Evolutionary conservation across 2,888 invertebrate species (phyloP), one percentile per base, ranked within the genome.

Genomic region (Cosmia trapezina): DNA sequence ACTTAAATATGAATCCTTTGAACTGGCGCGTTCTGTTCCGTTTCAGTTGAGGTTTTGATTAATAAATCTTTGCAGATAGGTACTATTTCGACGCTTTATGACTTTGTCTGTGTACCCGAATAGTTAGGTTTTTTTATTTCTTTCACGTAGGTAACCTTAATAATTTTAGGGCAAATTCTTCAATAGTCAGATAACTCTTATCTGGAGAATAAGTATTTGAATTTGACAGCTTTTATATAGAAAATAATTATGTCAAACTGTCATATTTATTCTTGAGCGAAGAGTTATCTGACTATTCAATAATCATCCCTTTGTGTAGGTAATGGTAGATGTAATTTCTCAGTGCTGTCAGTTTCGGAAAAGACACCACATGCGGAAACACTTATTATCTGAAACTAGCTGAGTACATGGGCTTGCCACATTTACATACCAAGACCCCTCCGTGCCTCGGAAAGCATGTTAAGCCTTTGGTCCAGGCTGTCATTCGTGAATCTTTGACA

Each of bases 1-100:
- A 82, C 69, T 78, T 73, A 82, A 71, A 83, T 71, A 59, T 71
- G 74, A 71, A 69, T 80, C 83, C 72, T 76, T 83, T 80, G 80
- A 73, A 67, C 69, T 67, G 41, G 56, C 54, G 28, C 63, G 63
- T 68, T 75, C 70, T 70, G 72, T 79, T 81, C 71, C 70, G 57
- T 73, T 72, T 54, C 76, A 76, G 62, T 70, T 73, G 69, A 65
- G 76, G 61, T 70, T 81, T 81, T 80, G 56, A 81, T 83, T 80
- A 83, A 83, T 80, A 70, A 72, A 76, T 76, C 70, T 73, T 61
- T 80, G 43, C 54, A 66, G 56, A 56, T 51, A 41, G 41, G 41
- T 41, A 59, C 49, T 51, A 66, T 70, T 63, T 45, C 76, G 9
- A 9, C 45, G 66, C 51, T 70, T 65, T 65, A 69, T 57, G 47